Conservation (phyloP, 2,797 vertebrate genomes). For the Brachymystax lenok region DNA sequence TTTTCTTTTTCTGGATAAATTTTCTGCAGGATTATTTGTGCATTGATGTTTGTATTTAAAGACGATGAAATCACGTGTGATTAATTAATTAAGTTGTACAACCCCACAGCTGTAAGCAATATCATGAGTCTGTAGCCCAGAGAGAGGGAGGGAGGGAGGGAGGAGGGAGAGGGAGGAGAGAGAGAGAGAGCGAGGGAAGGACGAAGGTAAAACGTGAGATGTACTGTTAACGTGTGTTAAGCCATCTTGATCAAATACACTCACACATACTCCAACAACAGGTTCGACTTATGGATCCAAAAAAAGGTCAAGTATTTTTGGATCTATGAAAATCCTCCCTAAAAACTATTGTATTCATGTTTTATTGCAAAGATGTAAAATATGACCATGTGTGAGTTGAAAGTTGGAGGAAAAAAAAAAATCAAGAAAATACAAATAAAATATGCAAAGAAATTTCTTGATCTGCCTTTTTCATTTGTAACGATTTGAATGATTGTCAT, state of each 20-base stretch:
- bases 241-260: constrained; percentile 84
- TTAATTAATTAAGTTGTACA: constrained; percentile 87
- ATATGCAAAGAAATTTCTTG: constrained; percentile 98
- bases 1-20: constrained; percentile 73
- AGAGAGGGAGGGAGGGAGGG: constrained; percentile 81
- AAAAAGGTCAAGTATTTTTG: constrained; percentile 96
- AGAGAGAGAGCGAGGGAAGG: neutral
- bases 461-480: constrained; percentile 75
- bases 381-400: constrained; percentile 94
- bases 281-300: constrained; percentile 86
- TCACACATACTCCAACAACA: constrained; percentile 72
- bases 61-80: constrained; percentile 85
- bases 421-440: constrained; percentile 94
- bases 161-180: constrained; percentile 15
- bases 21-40: constrained; percentile 91
- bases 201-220: constrained; percentile 37
- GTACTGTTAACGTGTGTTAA: constrained; percentile 72
- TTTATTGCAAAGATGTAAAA: constrained; percentile 99
- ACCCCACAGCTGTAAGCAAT: constrained; percentile 97
- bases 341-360: constrained; percentile 99
- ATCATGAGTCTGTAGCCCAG: constrained; percentile 94
- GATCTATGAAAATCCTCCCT: constrained; percentile 91
- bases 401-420: constrained; percentile 82
- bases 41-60: constrained; percentile 98
- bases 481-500: neutral